Evolutionary conservation across 2,888 invertebrate genomes (phyloP), one percentile per base, ranked within the genome.

Genomic region (Serripes groenlandicus): DNA sequence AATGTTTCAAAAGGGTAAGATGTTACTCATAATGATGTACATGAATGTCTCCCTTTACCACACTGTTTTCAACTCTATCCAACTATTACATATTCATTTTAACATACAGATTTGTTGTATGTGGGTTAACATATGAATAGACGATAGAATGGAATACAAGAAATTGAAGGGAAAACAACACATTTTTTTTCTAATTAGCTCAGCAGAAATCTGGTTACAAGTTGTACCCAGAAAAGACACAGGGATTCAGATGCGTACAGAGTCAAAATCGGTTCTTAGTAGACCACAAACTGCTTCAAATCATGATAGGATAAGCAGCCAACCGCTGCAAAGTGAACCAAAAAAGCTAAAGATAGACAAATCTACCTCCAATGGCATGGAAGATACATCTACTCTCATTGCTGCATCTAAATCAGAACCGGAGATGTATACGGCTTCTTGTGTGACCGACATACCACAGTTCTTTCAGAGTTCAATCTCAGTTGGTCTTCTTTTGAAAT

Each of bases 161-260:
- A n/a, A n/a, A n/a, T n/a, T n/a, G n/a, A n/a, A n/a, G n/a, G n/a
- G n/a, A n/a, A n/a, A n/a, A n/a, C n/a, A n/a, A n/a, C n/a, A n/a
- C n/a, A n/a, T n/a, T n/a, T n/a, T n/a, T n/a, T n/a, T n/a, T n/a
- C n/a, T n/a, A n/a, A n/a, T n/a, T 54, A 76, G 76, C n/a, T 30
- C 35, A 0, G 58, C 49, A 7, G 52, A 72, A 30, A 23, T 72
- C 0, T 78, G 78, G 78, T 66, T 78, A 42, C 37, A 78, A n/a
- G 54, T 73, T n/a, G 66, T 58, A 35, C 73, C 64, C 64, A 35
- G 21, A 3, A 34, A 28, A 18, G 32, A 42, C 11, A n/a, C 11
- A 42, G 26, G 21, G 7, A 60, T n/a, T 37, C 58, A 23, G 21
- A 4, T 60, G 5, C 4, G 23, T 34, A 15, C 54, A 49, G n/a